A percentile compares a stretch with the other conserved stretches of the same genome.
Conservation (phyloP, 2,888 invertebrate species). For the Linyphia triangularis region DNA sequence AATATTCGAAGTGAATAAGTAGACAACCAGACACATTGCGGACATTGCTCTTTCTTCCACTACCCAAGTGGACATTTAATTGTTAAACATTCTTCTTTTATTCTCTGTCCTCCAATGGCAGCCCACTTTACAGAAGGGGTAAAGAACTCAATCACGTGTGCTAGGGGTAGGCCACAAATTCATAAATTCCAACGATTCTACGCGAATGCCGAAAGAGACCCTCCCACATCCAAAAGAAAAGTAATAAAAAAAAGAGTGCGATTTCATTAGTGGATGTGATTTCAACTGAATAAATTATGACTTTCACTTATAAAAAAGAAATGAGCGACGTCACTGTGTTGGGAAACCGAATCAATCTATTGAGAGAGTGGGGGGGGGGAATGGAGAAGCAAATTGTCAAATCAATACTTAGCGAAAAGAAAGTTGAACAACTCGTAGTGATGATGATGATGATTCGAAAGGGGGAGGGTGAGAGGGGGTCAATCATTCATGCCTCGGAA, state of each 20-base stretch:
- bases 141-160: too few relatives aligned
- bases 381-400: slow-evolving; percentile 27
- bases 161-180: too few relatives aligned
- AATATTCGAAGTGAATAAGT: too few relatives aligned
- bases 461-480: background rate
- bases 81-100: too few relatives aligned
- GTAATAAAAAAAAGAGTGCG: background rate
- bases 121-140: too few relatives aligned
- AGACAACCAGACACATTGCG: too few relatives aligned
- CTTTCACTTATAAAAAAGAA: background rate
- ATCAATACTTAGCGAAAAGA: slow-evolving; percentile 11
- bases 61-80: too few relatives aligned
- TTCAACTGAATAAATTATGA: slow-evolving; percentile 51
- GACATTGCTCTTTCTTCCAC: too few relatives aligned
- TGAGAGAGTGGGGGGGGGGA: background rate
- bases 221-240: too few relatives aligned
- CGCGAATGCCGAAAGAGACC: too few relatives aligned
- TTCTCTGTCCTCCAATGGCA: too few relatives aligned
- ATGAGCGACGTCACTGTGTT: background rate
- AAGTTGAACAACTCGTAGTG: background rate
- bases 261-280: slow-evolving; percentile 29
- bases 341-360: background rate
- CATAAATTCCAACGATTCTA: too few relatives aligned
- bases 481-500: background rate
- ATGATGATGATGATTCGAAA: slow-evolving; percentile 29